Percentiles rank a stretch among this genome's conserved stretches.
Conservation (phyloP, 2,113 vertebrate genomes). For the Ochotona princeps region DNA sequence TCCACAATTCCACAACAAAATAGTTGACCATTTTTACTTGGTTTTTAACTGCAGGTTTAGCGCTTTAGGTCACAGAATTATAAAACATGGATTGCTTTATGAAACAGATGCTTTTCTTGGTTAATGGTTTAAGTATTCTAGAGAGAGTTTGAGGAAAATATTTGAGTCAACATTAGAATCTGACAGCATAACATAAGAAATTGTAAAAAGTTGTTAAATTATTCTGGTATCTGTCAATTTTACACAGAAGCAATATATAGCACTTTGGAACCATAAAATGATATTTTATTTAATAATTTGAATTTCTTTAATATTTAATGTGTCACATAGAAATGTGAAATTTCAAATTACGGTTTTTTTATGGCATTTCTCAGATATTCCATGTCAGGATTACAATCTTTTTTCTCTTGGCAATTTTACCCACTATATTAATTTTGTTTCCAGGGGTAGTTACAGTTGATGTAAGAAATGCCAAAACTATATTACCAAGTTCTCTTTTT, state of each 20-base stretch:
- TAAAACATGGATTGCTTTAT: slow-evolving; percentile 17
- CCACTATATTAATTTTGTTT: not conserved
- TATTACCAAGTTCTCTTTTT: not conserved
- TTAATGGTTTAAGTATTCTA: slow-evolving; percentile 5
- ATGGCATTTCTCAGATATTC: not conserved
- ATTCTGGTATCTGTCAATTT: not conserved
- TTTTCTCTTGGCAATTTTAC: not conserved
- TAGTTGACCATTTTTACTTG: not conserved
- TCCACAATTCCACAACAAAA: not conserved
- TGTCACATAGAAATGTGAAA: slow-evolving; percentile 19
- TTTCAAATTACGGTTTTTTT: not conserved
- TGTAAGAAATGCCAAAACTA: not conserved
- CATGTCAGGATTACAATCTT: not conserved
- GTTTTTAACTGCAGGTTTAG: not conserved
- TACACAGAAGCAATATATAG: not conserved
- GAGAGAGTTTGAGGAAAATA: not conserved
- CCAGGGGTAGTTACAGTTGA: not conserved
- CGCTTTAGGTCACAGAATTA: not conserved
- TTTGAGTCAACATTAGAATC: not conserved
- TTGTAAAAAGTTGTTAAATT: slow-evolving; percentile 12
- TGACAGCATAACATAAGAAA: not conserved
- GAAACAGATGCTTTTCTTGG: slow-evolving; percentile 37
- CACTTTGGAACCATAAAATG: not conserved
- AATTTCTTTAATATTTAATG: not conserved
- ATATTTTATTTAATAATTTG: not conserved